phyloP scores from a whole-genome alignment of 2,888 invertebrate species.

The Kryphioiulus occultus region DNA sequence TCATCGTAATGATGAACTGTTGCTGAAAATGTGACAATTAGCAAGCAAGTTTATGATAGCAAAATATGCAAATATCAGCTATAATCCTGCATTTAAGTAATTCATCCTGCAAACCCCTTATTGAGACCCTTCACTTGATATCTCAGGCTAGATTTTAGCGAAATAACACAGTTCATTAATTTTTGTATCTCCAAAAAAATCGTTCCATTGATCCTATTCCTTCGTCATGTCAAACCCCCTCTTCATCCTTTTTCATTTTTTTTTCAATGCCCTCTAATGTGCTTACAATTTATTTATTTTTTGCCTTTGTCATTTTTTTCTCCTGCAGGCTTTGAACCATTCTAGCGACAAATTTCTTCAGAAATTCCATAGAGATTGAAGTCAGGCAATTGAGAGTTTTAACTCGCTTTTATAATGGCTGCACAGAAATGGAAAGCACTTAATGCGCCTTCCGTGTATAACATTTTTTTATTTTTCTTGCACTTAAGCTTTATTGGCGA shows the following conservation, averaged over 20 bases:
- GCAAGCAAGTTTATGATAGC: too few relatives aligned
- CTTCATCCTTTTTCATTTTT: neutral
- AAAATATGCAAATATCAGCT: too few relatives aligned
- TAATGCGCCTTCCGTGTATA: conserved; percentile 26
- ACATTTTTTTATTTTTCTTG: conserved; percentile 26
- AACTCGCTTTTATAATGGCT: conserved; percentile 31
- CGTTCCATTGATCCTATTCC: neutral
- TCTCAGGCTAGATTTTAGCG: neutral
- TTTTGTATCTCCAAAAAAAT: neutral
- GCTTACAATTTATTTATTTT: conserved; percentile 26
- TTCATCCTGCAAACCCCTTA: too few relatives aligned
- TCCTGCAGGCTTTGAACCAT: neutral
- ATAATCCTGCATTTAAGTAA: too few relatives aligned
- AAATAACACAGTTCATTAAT: conserved; percentile 6
- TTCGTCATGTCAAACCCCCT: conserved; percentile 4
- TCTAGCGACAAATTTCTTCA: conserved; percentile 26
- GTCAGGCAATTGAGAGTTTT: conserved; percentile 16
- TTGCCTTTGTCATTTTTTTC: neutral
- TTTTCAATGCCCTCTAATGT: neutral
- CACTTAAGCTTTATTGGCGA: conserved; percentile 31
- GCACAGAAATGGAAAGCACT: conserved; percentile 16
- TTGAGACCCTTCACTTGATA: neutral
- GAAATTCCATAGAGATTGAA: conserved; percentile 12
- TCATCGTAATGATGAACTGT: too few relatives aligned
- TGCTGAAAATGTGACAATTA: too few relatives aligned